These are phyloP conservation scores for Acanthaster planci DNA, from an alignment of 35 echinoderm and acorn worm species.

Conservation along the genomic window DNA sequence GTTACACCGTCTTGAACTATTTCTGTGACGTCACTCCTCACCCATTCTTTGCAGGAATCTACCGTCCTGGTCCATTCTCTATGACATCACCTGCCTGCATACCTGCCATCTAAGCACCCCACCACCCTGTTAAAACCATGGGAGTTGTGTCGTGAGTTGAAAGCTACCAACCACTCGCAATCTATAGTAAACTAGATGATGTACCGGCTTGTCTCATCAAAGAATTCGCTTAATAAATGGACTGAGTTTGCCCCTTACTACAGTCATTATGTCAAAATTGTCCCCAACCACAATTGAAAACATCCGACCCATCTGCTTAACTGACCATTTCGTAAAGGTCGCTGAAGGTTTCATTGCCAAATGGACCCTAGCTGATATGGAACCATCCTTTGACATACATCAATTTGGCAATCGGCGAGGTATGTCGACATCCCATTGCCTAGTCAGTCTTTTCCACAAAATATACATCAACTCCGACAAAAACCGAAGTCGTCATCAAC, in stretches of 20 bases:
- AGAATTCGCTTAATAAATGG: neutral
- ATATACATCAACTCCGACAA: neutral
- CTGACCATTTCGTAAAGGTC: conserved; percentile 26
- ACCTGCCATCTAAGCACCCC: neutral
- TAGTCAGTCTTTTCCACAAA: conserved; percentile 1
- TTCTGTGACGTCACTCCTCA: too few species aligned
- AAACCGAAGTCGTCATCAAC: neutral
- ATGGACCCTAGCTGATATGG: neutral
- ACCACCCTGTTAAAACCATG: conserved; percentile 19
- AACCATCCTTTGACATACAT: neutral
- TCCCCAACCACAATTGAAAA: neutral
- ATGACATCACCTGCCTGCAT: conserved; percentile 53
- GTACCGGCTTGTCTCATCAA: neutral
- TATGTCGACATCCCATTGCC: conserved; percentile 27
- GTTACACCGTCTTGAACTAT: too few species aligned
- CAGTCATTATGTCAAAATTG: neutral
- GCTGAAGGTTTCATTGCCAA: conserved; percentile 21
- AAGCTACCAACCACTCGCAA: neutral
- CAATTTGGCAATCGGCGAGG: conserved; percentile 19
- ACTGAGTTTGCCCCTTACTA: neutral
- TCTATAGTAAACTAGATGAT: conserved; percentile 16
- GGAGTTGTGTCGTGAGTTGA: conserved; percentile 25
- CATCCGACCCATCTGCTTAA: conserved; percentile 10
- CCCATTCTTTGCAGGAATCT: too few species aligned
- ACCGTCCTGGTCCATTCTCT: too few species aligned